phyloP scores from a whole-genome alignment of 2,888 invertebrate species.

The Thereva unica region DNA sequence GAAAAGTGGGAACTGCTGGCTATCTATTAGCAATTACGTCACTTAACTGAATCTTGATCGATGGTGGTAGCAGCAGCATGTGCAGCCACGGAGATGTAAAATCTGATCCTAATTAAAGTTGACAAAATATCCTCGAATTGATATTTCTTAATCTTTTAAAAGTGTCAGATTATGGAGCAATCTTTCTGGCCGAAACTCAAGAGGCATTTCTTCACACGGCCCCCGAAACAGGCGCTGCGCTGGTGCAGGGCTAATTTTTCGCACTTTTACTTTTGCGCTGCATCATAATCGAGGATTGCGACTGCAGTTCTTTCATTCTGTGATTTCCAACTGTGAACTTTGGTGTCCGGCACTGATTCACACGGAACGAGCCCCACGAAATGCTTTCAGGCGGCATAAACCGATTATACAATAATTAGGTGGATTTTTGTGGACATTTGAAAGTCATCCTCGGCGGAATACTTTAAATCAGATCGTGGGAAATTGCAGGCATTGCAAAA shows the following conservation, averaged over 20 bases:
- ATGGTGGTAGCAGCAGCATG: neutral
- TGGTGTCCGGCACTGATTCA: conserved; percentile 4
- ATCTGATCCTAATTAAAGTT: too few species aligned
- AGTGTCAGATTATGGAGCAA: conserved; percentile 23
- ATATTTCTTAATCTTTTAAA: neutral
- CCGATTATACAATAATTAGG: conserved; percentile 28
- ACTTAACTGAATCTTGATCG: conserved; percentile 6
- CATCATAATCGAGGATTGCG: conserved; percentile 1
- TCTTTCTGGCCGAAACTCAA: neutral
- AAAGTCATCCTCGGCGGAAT: neutral
- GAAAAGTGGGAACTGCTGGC: too few species aligned
- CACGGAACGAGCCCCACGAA: conserved; percentile 10
- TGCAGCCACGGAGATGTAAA: too few species aligned
- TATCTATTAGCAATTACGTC: conserved; percentile 8
- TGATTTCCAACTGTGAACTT: conserved; percentile 14
- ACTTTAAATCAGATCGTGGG: conserved; percentile 20
- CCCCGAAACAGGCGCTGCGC: neutral
- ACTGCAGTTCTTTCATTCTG: conserved; percentile 8
- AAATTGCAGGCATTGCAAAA: conserved; percentile 5
- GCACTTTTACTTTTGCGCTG: conserved; percentile 27
- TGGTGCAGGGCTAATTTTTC: neutral
- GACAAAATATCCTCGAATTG: neutral
- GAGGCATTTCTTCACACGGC: conserved; percentile 1
- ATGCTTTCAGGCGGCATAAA: conserved; percentile 26
- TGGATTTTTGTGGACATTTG: conserved; percentile 19